Evolutionary conservation across 1,140 invertebrate species (phyloP).

Genomic region (Ctenoplectra terminalis): DNA sequence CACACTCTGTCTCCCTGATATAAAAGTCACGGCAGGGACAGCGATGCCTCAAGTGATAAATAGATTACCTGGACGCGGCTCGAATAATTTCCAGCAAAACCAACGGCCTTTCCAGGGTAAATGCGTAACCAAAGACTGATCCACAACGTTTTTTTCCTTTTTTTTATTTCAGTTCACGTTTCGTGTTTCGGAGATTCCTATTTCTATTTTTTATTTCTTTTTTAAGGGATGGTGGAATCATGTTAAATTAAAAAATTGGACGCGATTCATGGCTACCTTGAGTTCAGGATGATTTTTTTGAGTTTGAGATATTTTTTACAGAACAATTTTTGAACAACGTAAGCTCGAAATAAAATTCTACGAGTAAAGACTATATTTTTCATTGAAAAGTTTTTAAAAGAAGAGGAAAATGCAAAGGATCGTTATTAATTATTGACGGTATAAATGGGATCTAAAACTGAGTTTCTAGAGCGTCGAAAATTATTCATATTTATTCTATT

Average conservation of each 20-base stretch:
- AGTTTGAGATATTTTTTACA: too few relatives aligned
- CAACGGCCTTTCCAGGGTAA: neutral
- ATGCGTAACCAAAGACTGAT: neutral
- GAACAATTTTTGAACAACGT: too few relatives aligned
- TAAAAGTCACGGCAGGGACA: constrained; percentile 41
- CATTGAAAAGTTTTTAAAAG: too few relatives aligned
- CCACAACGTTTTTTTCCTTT: neutral
- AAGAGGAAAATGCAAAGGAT: too few relatives aligned
- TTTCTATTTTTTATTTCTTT: neutral
- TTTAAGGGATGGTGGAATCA: too few relatives aligned
- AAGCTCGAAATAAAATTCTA: too few relatives aligned
- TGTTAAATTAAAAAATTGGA: too few relatives aligned
- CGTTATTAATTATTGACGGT: too few relatives aligned
- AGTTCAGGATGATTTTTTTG: too few relatives aligned
- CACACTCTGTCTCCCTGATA: neutral
- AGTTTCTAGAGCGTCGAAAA: neutral
- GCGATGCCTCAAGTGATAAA: constrained; percentile 48
- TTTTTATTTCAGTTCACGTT: neutral
- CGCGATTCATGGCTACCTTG: too few relatives aligned
- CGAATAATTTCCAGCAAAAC: constrained; percentile 41
- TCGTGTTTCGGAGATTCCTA: neutral
- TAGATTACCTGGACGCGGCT: constrained; percentile 41
- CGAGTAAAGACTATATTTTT: too few relatives aligned
- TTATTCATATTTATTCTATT: constrained; percentile 18
- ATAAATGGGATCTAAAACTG: too few relatives aligned